Base-by-base conservation (phyloP, 2,113 vertebrate genomes). In the Thomomys bottae region DNA sequence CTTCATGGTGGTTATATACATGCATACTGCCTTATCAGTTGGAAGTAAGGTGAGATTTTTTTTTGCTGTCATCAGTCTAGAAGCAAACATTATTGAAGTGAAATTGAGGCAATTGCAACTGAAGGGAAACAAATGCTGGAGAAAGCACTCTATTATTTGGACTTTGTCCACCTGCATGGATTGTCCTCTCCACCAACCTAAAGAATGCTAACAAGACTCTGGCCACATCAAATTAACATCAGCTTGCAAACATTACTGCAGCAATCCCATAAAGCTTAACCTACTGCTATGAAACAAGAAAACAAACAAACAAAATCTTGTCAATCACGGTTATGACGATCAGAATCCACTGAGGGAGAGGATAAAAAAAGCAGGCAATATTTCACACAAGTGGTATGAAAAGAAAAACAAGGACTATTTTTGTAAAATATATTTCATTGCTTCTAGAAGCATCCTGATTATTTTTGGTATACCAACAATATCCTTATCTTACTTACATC, bases 261-360 rank as follows among this genome's bases (percentile, higher is more conserved):
- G 0, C 64, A 70, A 8, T 57, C 64, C n/a, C 11, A 1, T 32
- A 68, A 63, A 80, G 30, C 72, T 84, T 61, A 95, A 73, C 23
- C 8, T 67, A 73, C 59, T 90, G 54, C 88, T 36, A 80, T 59
- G 80, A 81, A 88, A 21, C 59, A 94, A 54, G 45, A 88, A 91
- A 88, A n/a, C n/a, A n/a, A 83, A 63, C 70, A 4, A 81, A 6
- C 11, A 54, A 12, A 54, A 14, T 17, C 49, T 15, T 54, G 49
- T 49, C 64, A 71, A 36, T 24, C 3, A 23, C 14, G 85, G 17
- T n/a, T n/a, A 57, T 24, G 73, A 54, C 30, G 90, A 73, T 45
- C 59, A 80, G 75, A 94, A 90, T 24, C 79, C 77, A 81, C 72
- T 73, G 67, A 8, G 64, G 67, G 32, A 28, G 30, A 76, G 36